Base-by-base conservation (phyloP, 2,888 invertebrate species). In the Nymphalis polychloros region DNA sequence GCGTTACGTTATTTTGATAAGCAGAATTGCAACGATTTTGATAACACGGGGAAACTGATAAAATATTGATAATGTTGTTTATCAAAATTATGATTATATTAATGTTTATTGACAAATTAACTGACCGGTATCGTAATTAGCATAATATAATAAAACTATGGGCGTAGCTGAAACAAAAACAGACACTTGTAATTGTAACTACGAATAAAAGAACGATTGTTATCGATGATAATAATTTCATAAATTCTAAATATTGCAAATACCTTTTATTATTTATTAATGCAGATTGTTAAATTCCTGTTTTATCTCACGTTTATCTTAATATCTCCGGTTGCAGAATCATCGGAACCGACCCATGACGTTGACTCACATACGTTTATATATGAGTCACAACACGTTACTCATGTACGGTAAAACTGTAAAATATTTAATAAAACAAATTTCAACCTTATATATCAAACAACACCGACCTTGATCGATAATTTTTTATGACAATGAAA, bases 361-460 rank as follows among this genome's bases (percentile, higher is more conserved):
- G 72, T 73, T 75, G 75, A 76, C 49, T 73, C 73, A 75, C 57
- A 31, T 31, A 59, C 60, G 55, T 55, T 49, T 59, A 61, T 71
- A 67, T 62, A 65, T 86, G 86, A 86, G 71, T 84, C 83, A 85
- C 68, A 7, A 83, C 83, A 53, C 60, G 62, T 86, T 81, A 85
- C 80, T 85, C 84, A 85, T 73, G 72, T 72, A 70, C 72, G 75
- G 80, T 77, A 79, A 80, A 81, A 78, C 77, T 73, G 77, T 69
- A 75, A 78, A 81, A 77, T 76, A 78, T 81, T 81, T 82, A 82
- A 84, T 84, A 86, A 83, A 77, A 55, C 77, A 75, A 78, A 76
- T 74, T 80, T 79, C 70, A 67, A 72, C 67, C 63, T 73, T 68
- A 77, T n/a, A 72, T 66, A 13, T 19, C 23, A 46, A 10, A 50